A percentile compares a stretch with the other conserved stretches of the same genome.
phyloP scores from a whole-genome alignment of 2,888 invertebrate species.

The Callyntrura sp. region DNA sequence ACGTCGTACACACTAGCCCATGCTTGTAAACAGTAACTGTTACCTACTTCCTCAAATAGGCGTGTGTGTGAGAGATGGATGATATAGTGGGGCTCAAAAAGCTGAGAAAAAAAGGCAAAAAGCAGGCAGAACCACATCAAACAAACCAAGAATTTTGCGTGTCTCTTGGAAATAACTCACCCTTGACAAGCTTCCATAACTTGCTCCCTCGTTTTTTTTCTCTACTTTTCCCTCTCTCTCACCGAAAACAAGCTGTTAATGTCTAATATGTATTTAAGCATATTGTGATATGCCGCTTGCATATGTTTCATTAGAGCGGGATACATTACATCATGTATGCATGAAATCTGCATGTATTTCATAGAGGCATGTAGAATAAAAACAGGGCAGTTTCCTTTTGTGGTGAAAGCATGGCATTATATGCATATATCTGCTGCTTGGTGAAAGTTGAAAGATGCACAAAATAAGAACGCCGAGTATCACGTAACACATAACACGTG shows the following conservation, averaged over 20 bases:
- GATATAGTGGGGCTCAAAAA: constrained; percentile 18
- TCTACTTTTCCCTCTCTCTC: constrained; percentile 37
- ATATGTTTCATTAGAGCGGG: constrained; percentile 15
- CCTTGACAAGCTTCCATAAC: constrained; percentile 77
- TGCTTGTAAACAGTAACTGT: neutral
- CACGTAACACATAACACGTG: constrained; percentile 30
- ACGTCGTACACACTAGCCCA: too few species aligned
- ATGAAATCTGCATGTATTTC: neutral
- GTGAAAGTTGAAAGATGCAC: constrained; percentile 42
- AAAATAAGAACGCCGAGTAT: neutral
- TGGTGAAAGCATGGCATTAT: neutral
- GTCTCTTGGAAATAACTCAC: constrained; percentile 79
- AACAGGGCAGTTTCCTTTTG: neutral
- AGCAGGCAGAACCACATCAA: constrained; percentile 25
- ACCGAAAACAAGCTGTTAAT: constrained; percentile 66
- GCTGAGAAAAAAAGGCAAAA: constrained; percentile 5
- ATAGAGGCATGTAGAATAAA: too few species aligned
- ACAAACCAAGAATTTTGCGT: constrained; percentile 75
- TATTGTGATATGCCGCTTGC: neutral
- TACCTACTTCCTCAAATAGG: constrained; percentile 32
- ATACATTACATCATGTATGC: neutral
- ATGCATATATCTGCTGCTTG: neutral
- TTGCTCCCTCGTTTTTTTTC: constrained; percentile 63
- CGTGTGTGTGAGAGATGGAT: neutral
- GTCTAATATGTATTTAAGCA: constrained; percentile 37